These are phyloP conservation scores for Drosophila chauvacae DNA, from an alignment of 1,140 invertebrate species.

Conservation along the genomic window DNA sequence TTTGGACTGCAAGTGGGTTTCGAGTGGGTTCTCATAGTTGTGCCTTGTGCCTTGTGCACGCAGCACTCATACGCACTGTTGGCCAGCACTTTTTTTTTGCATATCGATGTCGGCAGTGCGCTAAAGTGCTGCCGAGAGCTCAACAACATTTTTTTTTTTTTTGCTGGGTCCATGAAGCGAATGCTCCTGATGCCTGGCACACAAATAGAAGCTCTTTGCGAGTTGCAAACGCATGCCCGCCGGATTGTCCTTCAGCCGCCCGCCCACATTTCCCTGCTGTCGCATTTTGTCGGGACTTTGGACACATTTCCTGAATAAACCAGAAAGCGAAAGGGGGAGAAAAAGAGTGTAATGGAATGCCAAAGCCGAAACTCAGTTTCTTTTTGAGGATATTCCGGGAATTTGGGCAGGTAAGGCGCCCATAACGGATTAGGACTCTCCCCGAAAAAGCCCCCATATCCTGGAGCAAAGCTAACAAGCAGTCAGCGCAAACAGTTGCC, in stretches of 20 bases:
- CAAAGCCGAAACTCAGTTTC: slow-evolving; percentile 6
- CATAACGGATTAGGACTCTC: slow-evolving; percentile 32
- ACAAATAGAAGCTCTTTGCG: slow-evolving; percentile 58
- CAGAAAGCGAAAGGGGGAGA: background rate
- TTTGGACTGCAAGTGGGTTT: slow-evolving; percentile 28
- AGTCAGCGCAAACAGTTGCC: slow-evolving; percentile 40
- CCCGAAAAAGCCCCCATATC: background rate
- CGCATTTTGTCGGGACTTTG: slow-evolving; percentile 18
- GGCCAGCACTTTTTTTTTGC: slow-evolving; percentile 34
- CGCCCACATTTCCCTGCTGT: slow-evolving; percentile 18
- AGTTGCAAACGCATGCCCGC: slow-evolving; percentile 36
- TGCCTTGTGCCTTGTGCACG: slow-evolving; percentile 16
- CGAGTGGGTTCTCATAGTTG: slow-evolving; percentile 19
- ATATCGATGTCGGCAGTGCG: slow-evolving; percentile 49
- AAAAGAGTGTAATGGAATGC: slow-evolving; percentile 6
- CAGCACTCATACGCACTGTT: slow-evolving; percentile 61
- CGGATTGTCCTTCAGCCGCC: slow-evolving; percentile 49
- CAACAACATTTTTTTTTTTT: background rate
- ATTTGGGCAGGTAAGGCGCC: slow-evolving; percentile 27
- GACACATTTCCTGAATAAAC: slow-evolving; percentile 8
- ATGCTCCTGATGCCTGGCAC: slow-evolving; percentile 47
- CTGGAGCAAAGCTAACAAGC: slow-evolving; percentile 7
- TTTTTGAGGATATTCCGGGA: slow-evolving; percentile 4
- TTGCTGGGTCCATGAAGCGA: background rate
- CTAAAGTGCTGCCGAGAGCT: slow-evolving; percentile 48